These are phyloP conservation scores for Heliothis peltigera DNA, from an alignment of 2,888 invertebrate species.

Conservation along the genomic window DNA sequence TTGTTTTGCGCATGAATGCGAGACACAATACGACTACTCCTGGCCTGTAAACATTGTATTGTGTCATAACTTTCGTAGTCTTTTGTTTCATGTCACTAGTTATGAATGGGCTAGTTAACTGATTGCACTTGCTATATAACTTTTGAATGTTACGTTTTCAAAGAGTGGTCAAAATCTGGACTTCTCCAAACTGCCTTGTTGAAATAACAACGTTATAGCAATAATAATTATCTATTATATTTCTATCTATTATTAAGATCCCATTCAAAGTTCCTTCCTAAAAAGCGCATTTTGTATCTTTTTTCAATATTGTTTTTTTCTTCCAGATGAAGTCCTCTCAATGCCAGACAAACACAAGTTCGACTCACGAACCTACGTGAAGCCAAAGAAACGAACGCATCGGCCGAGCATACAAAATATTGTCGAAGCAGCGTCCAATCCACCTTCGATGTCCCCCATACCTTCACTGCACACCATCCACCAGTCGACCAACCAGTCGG, in stretches of 20 bases:
- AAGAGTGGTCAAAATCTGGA: not conserved
- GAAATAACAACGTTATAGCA: too few relatives aligned
- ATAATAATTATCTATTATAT: too few relatives aligned
- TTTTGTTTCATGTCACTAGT: conserved; percentile 27
- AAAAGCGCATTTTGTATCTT: too few relatives aligned
- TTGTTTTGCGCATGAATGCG: conserved; percentile 26
- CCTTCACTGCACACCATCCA: conserved; percentile 61
- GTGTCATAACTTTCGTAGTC: conserved; percentile 14
- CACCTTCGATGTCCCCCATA: conserved; percentile 73
- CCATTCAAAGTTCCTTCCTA: too few relatives aligned
- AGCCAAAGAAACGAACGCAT: conserved; percentile 90
- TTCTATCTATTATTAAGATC: too few relatives aligned
- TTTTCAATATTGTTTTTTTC: conserved; percentile 32
- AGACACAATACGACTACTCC: conserved; percentile 5
- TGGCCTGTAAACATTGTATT: conserved; percentile 18
- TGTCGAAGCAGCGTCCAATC: conserved; percentile 77
- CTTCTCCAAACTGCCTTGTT: too few relatives aligned
- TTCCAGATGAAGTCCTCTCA: conserved; percentile 78
- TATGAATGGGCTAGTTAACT: conserved; percentile 30
- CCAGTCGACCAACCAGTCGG: conserved; percentile 64
- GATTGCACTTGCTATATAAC: not conserved
- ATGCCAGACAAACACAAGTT: conserved; percentile 88
- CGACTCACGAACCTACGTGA: conserved; percentile 92
- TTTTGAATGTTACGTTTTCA: not conserved
- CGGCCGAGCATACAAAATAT: conserved; percentile 91